Conservation (phyloP, 2,888 invertebrate genomes). For the Drosophila anomalata region DNA sequence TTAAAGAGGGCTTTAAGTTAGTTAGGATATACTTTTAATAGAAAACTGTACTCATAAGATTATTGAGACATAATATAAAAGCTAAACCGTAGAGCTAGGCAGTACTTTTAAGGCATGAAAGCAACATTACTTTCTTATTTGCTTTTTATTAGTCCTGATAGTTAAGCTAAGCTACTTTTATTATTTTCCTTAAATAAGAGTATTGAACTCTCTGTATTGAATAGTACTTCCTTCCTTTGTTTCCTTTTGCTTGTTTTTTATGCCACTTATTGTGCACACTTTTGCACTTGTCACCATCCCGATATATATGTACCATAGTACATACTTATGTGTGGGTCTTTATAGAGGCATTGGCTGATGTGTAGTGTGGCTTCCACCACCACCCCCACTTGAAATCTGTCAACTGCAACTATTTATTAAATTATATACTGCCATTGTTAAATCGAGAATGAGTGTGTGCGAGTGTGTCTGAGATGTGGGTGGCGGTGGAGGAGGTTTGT, state of each 20-base stretch:
- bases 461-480: slow-evolving; percentile 10
- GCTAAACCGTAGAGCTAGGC: background rate
- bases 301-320: background rate
- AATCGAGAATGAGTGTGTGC: slow-evolving; percentile 54
- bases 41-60: no score
- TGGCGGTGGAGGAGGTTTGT: background rate
- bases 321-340: slow-evolving; percentile 43
- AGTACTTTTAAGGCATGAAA: background rate
- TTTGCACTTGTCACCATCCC: slow-evolving; percentile 64
- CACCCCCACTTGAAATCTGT: slow-evolving; percentile 74
- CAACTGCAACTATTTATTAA: slow-evolving; percentile 80
- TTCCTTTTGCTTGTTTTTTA: slow-evolving; percentile 53
- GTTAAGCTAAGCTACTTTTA: no score
- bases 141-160: no score
- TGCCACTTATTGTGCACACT: slow-evolving; percentile 68
- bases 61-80: no score
- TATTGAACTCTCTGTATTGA: background rate
- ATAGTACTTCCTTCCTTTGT: slow-evolving; percentile 4
- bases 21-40: no score
- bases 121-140: background rate
- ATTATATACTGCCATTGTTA: slow-evolving; percentile 73
- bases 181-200: slow-evolving; percentile 4
- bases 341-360: slow-evolving; percentile 44
- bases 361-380: slow-evolving; percentile 36
- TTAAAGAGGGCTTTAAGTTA: no score